Conservation (phyloP, 2,113 vertebrate genomes). For the Thalassarche chlororhynchos region DNA sequence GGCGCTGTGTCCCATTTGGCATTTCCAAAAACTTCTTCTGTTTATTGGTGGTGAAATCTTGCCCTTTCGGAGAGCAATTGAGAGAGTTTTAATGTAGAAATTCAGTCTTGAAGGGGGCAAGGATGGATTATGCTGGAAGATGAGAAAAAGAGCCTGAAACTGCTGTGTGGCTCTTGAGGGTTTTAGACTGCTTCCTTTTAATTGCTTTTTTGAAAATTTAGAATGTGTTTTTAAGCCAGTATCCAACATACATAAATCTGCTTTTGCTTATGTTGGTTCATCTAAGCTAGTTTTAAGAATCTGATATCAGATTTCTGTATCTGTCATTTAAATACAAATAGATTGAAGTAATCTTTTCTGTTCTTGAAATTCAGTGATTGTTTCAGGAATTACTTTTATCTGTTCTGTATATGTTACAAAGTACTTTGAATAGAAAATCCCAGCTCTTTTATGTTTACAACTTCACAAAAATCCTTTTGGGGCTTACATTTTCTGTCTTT, state of each 20-base stretch:
- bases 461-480: not conserved
- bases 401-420: not conserved
- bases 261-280: slow-evolving; percentile 2
- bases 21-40: not conserved
- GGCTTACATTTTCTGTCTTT: not conserved
- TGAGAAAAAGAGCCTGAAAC: slow-evolving; percentile 3
- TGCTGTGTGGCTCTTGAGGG: not conserved
- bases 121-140: not conserved
- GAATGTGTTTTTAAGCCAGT: not conserved
- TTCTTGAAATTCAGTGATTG: not conserved
- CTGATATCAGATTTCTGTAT: not conserved
- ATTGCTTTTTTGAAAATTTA: not conserved
- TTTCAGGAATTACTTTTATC: not conserved
- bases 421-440: not conserved
- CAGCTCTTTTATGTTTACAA: not conserved
- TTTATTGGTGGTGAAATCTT: slow-evolving; percentile 43
- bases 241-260: not conserved
- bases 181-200: not conserved
- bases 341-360: not conserved
- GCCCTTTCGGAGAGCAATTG: not conserved
- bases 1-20: not conserved
- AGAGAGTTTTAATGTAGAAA: not conserved
- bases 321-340: not conserved
- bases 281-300: not conserved
- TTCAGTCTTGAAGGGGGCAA: not conserved